Base-by-base conservation (phyloP, 1,140 invertebrate species). In the Drosophila pectinifera region DNA sequence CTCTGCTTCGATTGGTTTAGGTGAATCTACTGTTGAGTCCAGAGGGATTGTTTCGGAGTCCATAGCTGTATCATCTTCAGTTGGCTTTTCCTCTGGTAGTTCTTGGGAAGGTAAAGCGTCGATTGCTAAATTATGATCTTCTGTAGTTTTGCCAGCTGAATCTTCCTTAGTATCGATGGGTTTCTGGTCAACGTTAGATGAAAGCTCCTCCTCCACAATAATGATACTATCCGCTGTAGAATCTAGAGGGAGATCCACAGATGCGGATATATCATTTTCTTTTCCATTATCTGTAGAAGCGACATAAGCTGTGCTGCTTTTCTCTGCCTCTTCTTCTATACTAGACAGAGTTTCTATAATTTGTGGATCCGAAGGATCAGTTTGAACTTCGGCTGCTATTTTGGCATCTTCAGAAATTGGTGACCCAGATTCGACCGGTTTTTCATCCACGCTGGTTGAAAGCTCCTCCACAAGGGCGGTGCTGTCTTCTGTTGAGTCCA, bases 1-100 rank as follows among this genome's bases (percentile, higher is more conserved):
- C 14, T 34, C 10, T 14, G 4, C 34, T 4, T 62, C 5, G 26
- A 11, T 42, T 18, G 43, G 5, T 16, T 41, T n/a, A n/a, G n/a
- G n/a, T n/a, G n/a, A n/a, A n/a, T 53, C 45, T 7, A 28, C 16
- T 13, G 65, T 53, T 36, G 65, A 28, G 22, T 69, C 61, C 1
- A 63, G 51, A n/a, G 38, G 16, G 18, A 22, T 67, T 4, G 24
- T 34, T 10, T 53, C 16, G 0, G 38, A 22, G 8, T 68, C 63
- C 10, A n/a, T 16, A 11, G 20, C 22, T 5, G 7, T 8, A 10
- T 28, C n/a, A 8, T 14, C 10, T n/a, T 45, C 7, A 8, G 16
- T 31, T 31, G 4, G 13, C n/a, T 5, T 18, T 18, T 49, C 10
- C 28, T 13, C 24, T 28, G 46, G 0, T 5, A 18, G 24, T 31